Conservation (phyloP, 2,113 vertebrate species). For the Axis porcinus region DNA sequence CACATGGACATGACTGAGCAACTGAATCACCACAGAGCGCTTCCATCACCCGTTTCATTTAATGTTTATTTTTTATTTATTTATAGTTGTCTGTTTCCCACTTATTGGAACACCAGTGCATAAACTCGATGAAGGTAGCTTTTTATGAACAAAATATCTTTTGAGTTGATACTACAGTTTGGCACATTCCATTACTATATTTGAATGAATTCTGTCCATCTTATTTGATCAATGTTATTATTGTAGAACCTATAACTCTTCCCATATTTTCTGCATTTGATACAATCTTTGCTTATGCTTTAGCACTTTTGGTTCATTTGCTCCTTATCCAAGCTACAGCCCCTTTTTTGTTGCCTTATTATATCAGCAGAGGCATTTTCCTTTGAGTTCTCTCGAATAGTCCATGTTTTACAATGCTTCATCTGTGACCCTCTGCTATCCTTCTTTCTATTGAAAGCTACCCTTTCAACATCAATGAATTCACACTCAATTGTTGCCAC, state of each 20-base stretch:
- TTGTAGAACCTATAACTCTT: neutral
- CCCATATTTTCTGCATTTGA: neutral
- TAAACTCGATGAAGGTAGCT: neutral
- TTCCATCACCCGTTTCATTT: neutral
- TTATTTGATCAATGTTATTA: neutral
- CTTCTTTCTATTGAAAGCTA: constrained; percentile 11
- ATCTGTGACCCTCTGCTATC: neutral
- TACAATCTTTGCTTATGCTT: neutral
- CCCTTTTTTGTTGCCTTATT: neutral
- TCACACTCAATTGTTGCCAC: constrained; percentile 46
- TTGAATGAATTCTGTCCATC: neutral
- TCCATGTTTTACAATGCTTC: neutral
- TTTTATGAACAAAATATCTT: neutral
- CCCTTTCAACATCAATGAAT: constrained; percentile 53
- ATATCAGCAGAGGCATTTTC: neutral
- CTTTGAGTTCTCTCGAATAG: neutral
- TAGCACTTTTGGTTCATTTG: neutral
- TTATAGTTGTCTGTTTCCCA: neutral
- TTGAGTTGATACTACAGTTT: neutral
- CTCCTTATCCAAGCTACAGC: neutral
- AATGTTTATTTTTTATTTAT: neutral
- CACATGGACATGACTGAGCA: neutral
- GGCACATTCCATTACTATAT: neutral
- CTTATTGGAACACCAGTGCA: neutral
- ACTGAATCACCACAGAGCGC: neutral